Evolutionary conservation across 2,797 vertebrate species (phyloP), one percentile per base, ranked within the genome.

Genomic region (Schizothorax lantsangensis): DNA sequence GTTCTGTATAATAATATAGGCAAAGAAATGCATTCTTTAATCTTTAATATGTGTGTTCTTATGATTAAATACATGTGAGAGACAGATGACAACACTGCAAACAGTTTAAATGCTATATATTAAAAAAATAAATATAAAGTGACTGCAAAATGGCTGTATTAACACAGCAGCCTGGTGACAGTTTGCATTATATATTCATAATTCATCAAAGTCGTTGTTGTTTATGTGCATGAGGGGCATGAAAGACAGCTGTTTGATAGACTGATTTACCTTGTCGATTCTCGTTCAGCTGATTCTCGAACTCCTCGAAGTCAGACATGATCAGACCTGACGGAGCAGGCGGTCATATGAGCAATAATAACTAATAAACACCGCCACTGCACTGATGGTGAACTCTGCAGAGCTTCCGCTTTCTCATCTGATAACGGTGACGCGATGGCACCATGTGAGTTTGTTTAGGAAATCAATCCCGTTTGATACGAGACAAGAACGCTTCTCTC

Each of bases 261-360:
- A 72, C 38, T 72, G 69, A 72, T 78, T 68, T 30, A 72, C 95
- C 95, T 91, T 95, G 95, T 38, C 94, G 93, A 62, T 95, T 96
- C 84, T 95, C 94, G 83, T 92, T 94, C 75, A 96, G 92, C 88
- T 96, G 95, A 36, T 95, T 96, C 91, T 96, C 95, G 86, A 96
- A 96, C 93, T 95, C 95, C 73, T 95, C 95, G 81, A 96, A 96
- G 86, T 96, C 95, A 30, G 94, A 94, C 95, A 89, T 87, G 59
- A 47, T 80, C 79, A 45, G 78, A 47, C 30, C 30, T 54, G 74
- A 77, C 74, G 74, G 26, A 36, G 19, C 73, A 33, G 73, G 15
- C 45, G 5, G 2, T 75, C 73, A 52, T 23, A 11, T 36, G 47
- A 52, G 47, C 21, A 11, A 23, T 19, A 10, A 33, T 21, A 14